phyloP scores from a whole-genome alignment of 2,888 invertebrate species.

The Volucella inflata region DNA sequence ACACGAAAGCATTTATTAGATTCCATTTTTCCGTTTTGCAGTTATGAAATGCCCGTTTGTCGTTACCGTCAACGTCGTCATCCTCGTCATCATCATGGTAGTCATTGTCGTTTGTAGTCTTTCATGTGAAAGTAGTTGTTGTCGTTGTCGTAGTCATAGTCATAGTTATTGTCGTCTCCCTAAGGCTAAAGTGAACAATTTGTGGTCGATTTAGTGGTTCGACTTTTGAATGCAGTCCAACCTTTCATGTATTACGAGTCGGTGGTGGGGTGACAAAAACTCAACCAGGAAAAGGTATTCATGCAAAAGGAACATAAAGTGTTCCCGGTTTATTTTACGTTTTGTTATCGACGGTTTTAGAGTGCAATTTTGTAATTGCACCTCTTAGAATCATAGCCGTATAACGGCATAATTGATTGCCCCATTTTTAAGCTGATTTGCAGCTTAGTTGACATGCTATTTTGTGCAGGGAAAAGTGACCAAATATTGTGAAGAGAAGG shows the following conservation, averaged over 20 bases:
- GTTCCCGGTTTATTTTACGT: conserved; percentile 69
- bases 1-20: conserved; percentile 75
- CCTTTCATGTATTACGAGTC: conserved; percentile 13
- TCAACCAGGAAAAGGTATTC: conserved; percentile 47
- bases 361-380: conserved; percentile 75
- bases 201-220: conserved; percentile 23
- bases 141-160: too few relatives aligned
- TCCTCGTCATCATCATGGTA: conserved; percentile 28
- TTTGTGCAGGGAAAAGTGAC: conserved; percentile 43
- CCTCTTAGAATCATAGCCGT: conserved; percentile 70
- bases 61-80: conserved; percentile 41
- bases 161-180: conserved; percentile 17
- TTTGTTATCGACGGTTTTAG: conserved; percentile 74
- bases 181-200: conserved; percentile 33
- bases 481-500: too few relatives aligned
- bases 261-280: background rate
- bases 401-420: conserved; percentile 75
- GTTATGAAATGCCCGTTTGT: conserved; percentile 74
- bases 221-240: conserved; percentile 27
- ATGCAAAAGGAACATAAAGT: conserved; percentile 65
- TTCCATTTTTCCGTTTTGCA: conserved; percentile 73
- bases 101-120: background rate
- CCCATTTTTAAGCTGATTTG: conserved; percentile 73
- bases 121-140: background rate
- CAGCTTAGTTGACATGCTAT: conserved; percentile 70